phyloP scores from a whole-genome alignment of 2,113 vertebrate genomes.

The Phalacrocorax brasilianus region DNA sequence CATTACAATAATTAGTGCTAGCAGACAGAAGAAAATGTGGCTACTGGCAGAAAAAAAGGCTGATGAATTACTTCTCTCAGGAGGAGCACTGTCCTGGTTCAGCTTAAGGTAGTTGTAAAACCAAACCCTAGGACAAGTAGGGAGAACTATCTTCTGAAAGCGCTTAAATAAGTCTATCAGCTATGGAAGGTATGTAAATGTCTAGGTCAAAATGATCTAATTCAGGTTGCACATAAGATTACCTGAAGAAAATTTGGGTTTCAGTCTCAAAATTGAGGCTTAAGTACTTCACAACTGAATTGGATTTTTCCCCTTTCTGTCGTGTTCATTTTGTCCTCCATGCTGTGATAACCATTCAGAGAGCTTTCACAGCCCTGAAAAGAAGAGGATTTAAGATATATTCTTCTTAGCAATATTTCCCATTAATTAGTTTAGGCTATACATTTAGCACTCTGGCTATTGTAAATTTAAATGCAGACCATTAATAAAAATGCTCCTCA shows the following conservation, averaged over 20 bases:
- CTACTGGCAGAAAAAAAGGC: neutral
- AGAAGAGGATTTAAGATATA: neutral
- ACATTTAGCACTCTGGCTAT: neutral
- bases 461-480: neutral
- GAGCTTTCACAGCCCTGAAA: neutral
- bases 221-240: neutral
- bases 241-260: neutral
- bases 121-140: neutral
- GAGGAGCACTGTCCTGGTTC: neutral
- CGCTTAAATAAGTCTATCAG: rapidly evolving
- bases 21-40: neutral
- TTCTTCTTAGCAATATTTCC: neutral
- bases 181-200: neutral
- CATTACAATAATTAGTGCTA: neutral
- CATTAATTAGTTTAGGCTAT: neutral
- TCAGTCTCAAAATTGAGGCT: neutral
- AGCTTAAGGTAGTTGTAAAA: neutral
- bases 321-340: neutral
- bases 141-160: neutral
- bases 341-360: neutral
- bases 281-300: neutral
- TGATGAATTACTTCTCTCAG: neutral
- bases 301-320: neutral
- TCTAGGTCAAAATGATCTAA: neutral
- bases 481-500: neutral